Evolutionary conservation across 2,888 invertebrate species (phyloP).

Genomic region (Leptothorax acervorum): DNA sequence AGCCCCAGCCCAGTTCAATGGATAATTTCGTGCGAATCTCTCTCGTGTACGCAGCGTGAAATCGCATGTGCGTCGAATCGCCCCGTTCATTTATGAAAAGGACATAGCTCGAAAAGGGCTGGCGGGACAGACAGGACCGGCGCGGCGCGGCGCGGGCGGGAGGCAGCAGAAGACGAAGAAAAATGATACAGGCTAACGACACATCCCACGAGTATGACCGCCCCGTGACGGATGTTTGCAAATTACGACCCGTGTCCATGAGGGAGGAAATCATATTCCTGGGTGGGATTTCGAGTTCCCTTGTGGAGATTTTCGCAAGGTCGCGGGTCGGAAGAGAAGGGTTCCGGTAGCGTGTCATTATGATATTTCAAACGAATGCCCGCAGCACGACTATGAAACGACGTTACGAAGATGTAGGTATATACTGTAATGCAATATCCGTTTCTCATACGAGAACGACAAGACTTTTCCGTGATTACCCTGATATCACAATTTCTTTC

Average conservation of each 20-base stretch:
- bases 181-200: slow-evolving; percentile 66
- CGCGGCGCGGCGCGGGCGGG: background rate
- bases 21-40: slow-evolving; percentile 70
- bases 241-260: slow-evolving; percentile 55
- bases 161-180: slow-evolving; percentile 66
- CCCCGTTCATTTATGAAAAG: slow-evolving; percentile 57
- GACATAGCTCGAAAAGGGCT: slow-evolving; percentile 20
- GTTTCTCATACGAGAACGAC: slow-evolving; percentile 10
- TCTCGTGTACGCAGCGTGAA: slow-evolving; percentile 65
- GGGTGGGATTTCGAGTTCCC: slow-evolving; percentile 43
- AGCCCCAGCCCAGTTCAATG: slow-evolving; percentile 38
- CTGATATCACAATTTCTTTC: slow-evolving; percentile 5
- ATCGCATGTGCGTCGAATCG: slow-evolving; percentile 59
- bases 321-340: slow-evolving; percentile 19
- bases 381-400: slow-evolving; percentile 32
- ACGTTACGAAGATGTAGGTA: slow-evolving; percentile 44
- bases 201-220: slow-evolving; percentile 62
- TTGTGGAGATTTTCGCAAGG: slow-evolving; percentile 3
- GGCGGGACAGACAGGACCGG: slow-evolving; percentile 18
- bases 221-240: slow-evolving; percentile 62
- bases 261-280: slow-evolving; percentile 54
- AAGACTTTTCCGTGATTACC: slow-evolving; percentile 30
- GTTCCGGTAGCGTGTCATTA: slow-evolving; percentile 41
- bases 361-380: slow-evolving; percentile 49
- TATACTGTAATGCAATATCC: slow-evolving; percentile 19